These are phyloP conservation scores for Caerostris extrusa DNA, from an alignment of 1,140 invertebrate species.

Conservation along the genomic window DNA sequence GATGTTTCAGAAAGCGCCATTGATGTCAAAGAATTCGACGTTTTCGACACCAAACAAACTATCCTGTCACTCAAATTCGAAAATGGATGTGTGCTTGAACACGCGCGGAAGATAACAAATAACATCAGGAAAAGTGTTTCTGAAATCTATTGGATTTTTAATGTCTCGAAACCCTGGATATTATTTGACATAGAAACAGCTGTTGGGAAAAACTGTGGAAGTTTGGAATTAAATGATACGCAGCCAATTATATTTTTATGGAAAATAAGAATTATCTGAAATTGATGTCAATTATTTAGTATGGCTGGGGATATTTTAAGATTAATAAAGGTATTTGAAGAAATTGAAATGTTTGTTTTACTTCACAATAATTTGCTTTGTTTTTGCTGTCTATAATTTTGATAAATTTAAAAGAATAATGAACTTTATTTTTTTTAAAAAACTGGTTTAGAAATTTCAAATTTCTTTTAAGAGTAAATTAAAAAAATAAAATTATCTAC, in stretches of 20 bases:
- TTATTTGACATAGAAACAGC: neutral
- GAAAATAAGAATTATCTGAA: no score
- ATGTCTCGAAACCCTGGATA: neutral
- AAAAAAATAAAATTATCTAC: no score
- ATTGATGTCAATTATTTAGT: no score
- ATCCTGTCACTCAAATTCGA: conserved; percentile 17
- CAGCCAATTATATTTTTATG: neutral
- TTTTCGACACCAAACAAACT: conserved; percentile 35
- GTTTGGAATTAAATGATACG: neutral
- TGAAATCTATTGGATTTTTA: neutral
- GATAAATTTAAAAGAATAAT: no score
- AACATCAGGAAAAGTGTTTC: neutral
- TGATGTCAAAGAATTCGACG: conserved; percentile 38
- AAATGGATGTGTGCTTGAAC: neutral
- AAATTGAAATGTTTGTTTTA: no score
- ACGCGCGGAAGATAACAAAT: neutral
- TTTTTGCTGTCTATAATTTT: no score
- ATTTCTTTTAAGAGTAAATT: no score
- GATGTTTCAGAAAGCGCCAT: neutral
- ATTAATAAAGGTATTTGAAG: no score
- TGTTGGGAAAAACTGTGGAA: neutral
- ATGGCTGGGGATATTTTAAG: no score
- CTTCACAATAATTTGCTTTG: no score
- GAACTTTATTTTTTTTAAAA: no score
- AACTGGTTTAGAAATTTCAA: no score